Percentiles rank a stretch among this genome's conserved stretches.
Evolutionary conservation across 2,797 vertebrate genomes (phyloP).

Genomic region (Pseudochaenichthys georgianus): DNA sequence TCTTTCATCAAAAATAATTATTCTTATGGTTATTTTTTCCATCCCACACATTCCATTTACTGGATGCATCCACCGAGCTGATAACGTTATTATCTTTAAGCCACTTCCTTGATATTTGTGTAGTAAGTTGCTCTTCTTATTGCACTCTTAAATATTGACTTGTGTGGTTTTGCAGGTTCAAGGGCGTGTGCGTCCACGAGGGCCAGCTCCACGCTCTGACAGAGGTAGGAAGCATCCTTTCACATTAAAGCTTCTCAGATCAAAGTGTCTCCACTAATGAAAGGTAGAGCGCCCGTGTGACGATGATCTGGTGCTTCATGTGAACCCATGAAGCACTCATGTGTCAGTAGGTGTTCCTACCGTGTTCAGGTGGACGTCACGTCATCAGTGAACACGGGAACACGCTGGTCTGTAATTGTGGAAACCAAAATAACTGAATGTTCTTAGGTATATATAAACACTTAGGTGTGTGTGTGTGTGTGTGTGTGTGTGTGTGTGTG

Average conservation of each 20-base stretch:
- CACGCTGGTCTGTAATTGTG: conserved; percentile 55
- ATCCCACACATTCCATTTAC: no score
- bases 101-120: not conserved
- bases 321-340: not conserved
- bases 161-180: conserved; percentile 88
- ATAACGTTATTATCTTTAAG: no score
- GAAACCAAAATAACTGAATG: conserved; percentile 51
- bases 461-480: conserved; percentile 7
- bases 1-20: no score
- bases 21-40: no score
- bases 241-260: conserved; percentile 21
- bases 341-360: conserved; percentile 8
- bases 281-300: conserved; percentile 9
- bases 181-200: conserved; percentile 98
- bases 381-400: conserved; percentile 26
- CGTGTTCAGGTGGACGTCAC: conserved; percentile 47
- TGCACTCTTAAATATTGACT: not conserved
- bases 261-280: conserved; percentile 37
- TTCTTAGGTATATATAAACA: conserved; percentile 19
- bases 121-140: not conserved
- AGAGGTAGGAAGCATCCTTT: conserved; percentile 88
- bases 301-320: not conserved
- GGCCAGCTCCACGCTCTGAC: conserved; percentile 98
- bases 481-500: not conserved
- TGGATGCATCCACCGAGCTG: no score